Percentiles rank a stretch among this genome's conserved stretches.
phyloP scores from a whole-genome alignment of 2,888 invertebrate genomes.

The Blastobasis adustella region DNA sequence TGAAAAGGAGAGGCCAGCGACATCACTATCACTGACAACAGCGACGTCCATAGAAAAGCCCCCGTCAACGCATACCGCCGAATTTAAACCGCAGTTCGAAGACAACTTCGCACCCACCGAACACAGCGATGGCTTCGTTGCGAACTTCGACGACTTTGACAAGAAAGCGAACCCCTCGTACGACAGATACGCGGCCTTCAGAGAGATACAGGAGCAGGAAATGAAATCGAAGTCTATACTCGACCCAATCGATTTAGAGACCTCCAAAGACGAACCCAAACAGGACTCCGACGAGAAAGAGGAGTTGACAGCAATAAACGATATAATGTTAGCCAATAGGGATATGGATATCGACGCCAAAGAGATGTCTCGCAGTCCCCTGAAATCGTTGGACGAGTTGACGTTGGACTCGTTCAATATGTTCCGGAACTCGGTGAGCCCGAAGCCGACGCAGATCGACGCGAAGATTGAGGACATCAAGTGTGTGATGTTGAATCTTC shows the following conservation, averaged over 20 bases:
- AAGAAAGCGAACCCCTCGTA: constrained; percentile 74
- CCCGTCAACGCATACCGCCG: constrained; percentile 21
- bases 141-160: constrained; percentile 79
- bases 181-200: constrained; percentile 91
- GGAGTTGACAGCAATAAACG: constrained; percentile 45
- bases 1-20: constrained; percentile 39
- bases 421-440: constrained; percentile 61
- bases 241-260: constrained; percentile 35
- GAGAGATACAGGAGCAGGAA: constrained; percentile 88
- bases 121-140: constrained; percentile 74
- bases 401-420: constrained; percentile 59
- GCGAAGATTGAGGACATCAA: constrained; percentile 66
- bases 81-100: constrained; percentile 77
- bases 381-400: constrained; percentile 56
- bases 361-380: constrained; percentile 47
- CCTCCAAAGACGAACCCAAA: constrained; percentile 34
- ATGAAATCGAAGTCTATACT: constrained; percentile 65
- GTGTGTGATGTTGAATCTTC: constrained; percentile 61
- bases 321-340: constrained; percentile 41
- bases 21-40: constrained; percentile 12
- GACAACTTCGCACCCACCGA: constrained; percentile 74
- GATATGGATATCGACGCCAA: constrained; percentile 35
- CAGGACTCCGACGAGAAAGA: constrained; percentile 58
- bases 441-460: constrained; percentile 57
- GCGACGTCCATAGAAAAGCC: constrained; percentile 21